These are phyloP conservation scores for Fundulus diaphanus DNA, from an alignment of 2,797 vertebrate genomes.

Conservation along the genomic window DNA sequence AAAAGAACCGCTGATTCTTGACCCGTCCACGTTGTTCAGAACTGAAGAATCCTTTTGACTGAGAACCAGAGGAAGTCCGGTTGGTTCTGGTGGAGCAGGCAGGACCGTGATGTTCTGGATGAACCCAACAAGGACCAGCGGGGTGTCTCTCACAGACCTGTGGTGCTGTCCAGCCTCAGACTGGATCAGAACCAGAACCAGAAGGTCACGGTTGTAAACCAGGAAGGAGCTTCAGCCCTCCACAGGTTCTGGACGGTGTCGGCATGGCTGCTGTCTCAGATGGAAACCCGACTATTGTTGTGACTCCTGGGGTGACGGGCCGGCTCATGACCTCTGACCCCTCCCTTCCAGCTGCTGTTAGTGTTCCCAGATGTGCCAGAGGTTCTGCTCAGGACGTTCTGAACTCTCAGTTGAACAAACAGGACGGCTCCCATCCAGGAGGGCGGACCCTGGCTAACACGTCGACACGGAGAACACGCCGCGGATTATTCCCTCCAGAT, in stretches of 20 bases:
- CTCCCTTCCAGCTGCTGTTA: not conserved
- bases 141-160: not conserved
- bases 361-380: not conserved
- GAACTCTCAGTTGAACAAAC: conserved; percentile 15
- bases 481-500: not conserved
- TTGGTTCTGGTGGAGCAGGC: not conserved
- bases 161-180: no score
- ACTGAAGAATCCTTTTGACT: not conserved
- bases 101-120: no score
- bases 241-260: not conserved
- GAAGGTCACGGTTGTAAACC: not conserved
- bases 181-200: no score
- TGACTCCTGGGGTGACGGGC: not conserved
- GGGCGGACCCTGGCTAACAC: not conserved
- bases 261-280: no score
- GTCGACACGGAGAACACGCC: not conserved
- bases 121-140: not conserved
- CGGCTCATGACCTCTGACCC: not conserved
- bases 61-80: not conserved
- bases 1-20: no score
- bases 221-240: not conserved
- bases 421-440: not conserved
- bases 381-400: not conserved
- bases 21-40: not conserved
- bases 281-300: not conserved